Evolutionary conservation across 1,140 invertebrate genomes (phyloP), one percentile per base, ranked within the genome.

Genomic region (Drosophila lini): DNA sequence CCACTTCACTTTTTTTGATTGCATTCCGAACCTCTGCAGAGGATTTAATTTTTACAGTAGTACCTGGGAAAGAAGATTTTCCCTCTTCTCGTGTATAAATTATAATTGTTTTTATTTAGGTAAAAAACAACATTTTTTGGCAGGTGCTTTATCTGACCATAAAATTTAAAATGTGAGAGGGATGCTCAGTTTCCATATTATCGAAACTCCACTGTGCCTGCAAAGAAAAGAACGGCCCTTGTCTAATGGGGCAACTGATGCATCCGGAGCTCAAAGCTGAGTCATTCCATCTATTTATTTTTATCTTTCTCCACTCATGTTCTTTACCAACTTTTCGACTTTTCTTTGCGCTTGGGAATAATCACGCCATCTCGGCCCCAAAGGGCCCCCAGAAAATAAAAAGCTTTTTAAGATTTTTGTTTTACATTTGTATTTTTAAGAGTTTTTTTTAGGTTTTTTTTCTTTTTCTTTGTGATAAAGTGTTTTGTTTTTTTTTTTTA

Each of bases 381-480:
- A 64, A 74, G 59, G 32, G 74, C 22, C 40, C 52, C 56, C 22
- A 57, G 19, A 44, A 81, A 88, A 80, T 88, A 80, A 86, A 78
- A 86, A 74, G 71, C 80, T 60, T 83, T 86, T 71, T 50, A 55
- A 31, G 50, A 58, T 70, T 73, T 78, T 74, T 71, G 40, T 69
- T 83, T 80, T 88, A 75, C 67, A 68, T 86, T 82, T 79, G 68
- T 82, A 74, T 86, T 86, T 79, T 77, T 62, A 77, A 47, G 44
- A 44, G 45, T 79, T 79, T 74, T 74, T 68, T 77, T 58, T 40
- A 2, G 19, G 25, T 42, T 69, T 74, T 44, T 60, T 48, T 65
- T 34, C 52, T 62, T 65, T 69, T 52, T 50, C 9, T 50, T 74
- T 48, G 59, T 77, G 71, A 58, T 74, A 58, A 69, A 36, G 52